Conservation (phyloP, 2,113 vertebrate genomes). For the Chloebia gouldiae region DNA sequence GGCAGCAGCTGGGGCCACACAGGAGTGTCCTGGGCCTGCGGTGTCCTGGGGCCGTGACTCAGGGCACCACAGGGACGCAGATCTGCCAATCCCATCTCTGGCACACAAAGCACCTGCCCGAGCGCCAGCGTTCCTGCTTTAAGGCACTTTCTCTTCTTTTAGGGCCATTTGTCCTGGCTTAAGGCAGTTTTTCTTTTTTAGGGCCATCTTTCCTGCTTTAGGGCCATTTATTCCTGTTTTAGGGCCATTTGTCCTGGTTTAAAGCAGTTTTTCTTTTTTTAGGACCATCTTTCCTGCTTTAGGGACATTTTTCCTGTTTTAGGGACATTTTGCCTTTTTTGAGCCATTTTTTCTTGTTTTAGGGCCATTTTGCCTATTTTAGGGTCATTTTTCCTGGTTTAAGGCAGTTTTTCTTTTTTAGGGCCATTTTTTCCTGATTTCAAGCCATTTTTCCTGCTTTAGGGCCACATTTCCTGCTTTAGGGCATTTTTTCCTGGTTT, state of each 20-base stretch:
- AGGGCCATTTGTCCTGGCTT: neutral
- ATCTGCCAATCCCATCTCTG: neutral
- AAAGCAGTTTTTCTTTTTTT: neutral
- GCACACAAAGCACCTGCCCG: neutral
- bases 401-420: neutral
- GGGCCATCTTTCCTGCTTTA: neutral
- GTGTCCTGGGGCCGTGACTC: neutral
- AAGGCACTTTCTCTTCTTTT: too few relatives aligned
- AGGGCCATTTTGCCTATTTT: too few relatives aligned
- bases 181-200: neutral
- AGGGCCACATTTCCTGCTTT: too few relatives aligned
- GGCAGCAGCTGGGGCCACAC: neutral
- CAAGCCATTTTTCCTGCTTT: too few relatives aligned
- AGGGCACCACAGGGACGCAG: neutral
- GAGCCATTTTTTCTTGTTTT: neutral
- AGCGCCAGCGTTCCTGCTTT: neutral
- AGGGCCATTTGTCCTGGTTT: neutral
- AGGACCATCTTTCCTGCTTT: rapidly evolving
- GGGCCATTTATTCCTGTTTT: neutral
- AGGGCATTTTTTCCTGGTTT: rapidly evolving
- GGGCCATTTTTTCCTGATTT: neutral
- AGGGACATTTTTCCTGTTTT: neutral
- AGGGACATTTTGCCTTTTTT: rapidly evolving
- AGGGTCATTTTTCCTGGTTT: rapidly evolving
- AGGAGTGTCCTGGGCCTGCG: neutral